A percentile compares a stretch with the other conserved stretches of the same genome.
phyloP scores from a whole-genome alignment of 2,797 vertebrate species.

The Sebastes miniatus region DNA sequence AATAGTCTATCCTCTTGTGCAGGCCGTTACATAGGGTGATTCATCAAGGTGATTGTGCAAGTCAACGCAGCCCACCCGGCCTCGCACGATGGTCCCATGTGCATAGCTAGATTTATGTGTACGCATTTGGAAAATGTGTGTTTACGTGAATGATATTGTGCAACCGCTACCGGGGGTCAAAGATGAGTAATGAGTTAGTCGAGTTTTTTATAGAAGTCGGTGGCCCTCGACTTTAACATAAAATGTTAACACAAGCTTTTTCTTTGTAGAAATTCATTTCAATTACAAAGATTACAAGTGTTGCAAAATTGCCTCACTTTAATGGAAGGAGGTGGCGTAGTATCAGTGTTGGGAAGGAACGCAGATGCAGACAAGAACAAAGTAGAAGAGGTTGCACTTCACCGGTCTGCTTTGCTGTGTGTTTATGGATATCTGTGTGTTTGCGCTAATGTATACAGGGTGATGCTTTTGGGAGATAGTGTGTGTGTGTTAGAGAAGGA shows the following conservation, averaged over 20 bases:
- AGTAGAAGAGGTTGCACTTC: not conserved
- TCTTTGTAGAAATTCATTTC: not conserved
- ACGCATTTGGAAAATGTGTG: slow-evolving; percentile 45
- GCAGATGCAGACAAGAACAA: not conserved
- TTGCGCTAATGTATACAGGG: slow-evolving; percentile 27
- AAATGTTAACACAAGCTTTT: not conserved
- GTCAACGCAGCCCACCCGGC: slow-evolving; percentile 54
- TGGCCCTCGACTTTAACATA: not conserved
- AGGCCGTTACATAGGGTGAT: slow-evolving; percentile 61
- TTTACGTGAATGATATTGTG: slow-evolving; percentile 35
- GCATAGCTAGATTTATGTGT: slow-evolving; percentile 53
- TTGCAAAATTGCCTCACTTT: not conserved
- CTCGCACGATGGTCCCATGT: slow-evolving; percentile 60
- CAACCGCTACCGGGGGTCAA: slow-evolving; percentile 19
- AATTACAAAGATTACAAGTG: not conserved
- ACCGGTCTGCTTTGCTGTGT: not conserved
- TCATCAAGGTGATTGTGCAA: slow-evolving; percentile 76
- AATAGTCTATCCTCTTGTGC: slow-evolving; percentile 54
- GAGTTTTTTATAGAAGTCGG: slow-evolving; percentile 20
- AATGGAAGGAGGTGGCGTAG: not conserved
- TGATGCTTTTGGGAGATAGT: slow-evolving; percentile 33
- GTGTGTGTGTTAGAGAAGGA: slow-evolving; percentile 32
- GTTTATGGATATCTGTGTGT: slow-evolving; percentile 22
- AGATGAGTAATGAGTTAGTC: slow-evolving; percentile 38
- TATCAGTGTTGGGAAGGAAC: not conserved